These are phyloP conservation scores for Ctenochaetus hawaiiensis DNA, from an alignment of 2,797 vertebrate species.

Conservation along the genomic window DNA sequence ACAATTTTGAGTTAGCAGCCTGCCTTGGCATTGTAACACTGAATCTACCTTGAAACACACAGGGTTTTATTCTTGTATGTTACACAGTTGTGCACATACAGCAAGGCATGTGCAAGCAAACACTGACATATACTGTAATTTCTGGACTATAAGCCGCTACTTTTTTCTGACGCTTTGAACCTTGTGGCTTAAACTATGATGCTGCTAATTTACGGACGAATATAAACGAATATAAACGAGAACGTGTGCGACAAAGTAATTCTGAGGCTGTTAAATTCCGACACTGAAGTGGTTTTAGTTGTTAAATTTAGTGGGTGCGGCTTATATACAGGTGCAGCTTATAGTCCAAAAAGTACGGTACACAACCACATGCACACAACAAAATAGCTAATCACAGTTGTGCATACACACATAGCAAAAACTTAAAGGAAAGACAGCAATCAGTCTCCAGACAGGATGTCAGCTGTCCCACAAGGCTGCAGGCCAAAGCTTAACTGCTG, in stretches of 20 bases:
- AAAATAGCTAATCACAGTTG: not conserved
- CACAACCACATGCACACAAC: not conserved
- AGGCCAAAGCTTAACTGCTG: slow-evolving; percentile 20
- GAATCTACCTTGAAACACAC: not conserved
- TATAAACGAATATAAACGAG: no score
- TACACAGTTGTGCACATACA: not conserved
- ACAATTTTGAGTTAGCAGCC: slow-evolving; percentile 55
- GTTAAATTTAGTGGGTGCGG: no score
- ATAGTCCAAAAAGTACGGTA: no score
- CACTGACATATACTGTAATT: not conserved
- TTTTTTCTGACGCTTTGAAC: no score
- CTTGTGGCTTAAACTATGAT: no score
- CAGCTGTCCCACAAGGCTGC: slow-evolving; percentile 12
- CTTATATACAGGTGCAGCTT: no score
- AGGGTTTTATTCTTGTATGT: slow-evolving; percentile 7
- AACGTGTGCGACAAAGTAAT: no score
- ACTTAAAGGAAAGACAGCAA: slow-evolving; percentile 13
- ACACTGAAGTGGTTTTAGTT: no score
- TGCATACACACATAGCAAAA: not conserved
- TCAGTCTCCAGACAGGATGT: slow-evolving; percentile 37
- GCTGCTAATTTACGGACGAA: no score
- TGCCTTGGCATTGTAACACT: slow-evolving; percentile 28
- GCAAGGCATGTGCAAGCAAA: not conserved
- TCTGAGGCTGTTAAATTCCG: no score
- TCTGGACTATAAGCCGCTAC: no score